These are phyloP conservation scores for Entelurus aequoreus DNA, from an alignment of 2,113 vertebrate genomes.

Conservation along the genomic window DNA sequence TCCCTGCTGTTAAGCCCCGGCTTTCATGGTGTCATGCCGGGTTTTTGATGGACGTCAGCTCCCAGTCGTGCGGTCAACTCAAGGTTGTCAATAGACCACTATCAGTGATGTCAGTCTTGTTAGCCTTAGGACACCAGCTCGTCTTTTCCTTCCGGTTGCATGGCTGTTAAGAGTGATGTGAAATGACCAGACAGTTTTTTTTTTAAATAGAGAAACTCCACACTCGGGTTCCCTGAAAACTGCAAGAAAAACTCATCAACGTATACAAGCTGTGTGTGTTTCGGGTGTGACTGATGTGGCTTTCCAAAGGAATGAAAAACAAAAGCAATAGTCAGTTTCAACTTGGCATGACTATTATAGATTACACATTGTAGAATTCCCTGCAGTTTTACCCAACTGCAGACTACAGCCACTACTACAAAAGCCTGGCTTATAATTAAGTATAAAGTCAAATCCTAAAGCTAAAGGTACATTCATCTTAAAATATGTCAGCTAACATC, in stretches of 20 bases:
- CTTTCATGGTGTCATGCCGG: neutral
- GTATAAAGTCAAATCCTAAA: neutral
- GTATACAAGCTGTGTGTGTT: neutral
- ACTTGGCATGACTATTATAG: neutral
- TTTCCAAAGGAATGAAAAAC: neutral
- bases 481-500: too few relatives aligned
- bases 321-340: neutral
- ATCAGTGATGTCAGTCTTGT: slow-evolving; percentile 3
- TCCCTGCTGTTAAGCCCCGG: slow-evolving; percentile 12
- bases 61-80: slow-evolving; percentile 12
- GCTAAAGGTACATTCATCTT: neutral
- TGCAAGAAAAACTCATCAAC: too few relatives aligned
- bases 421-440: neutral
- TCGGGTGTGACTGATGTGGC: neutral
- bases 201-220: neutral
- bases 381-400: neutral
- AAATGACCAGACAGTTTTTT: neutral
- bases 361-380: too few relatives aligned
- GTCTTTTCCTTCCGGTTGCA: slow-evolving; percentile 1
- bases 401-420: neutral
- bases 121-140: neutral
- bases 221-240: neutral
- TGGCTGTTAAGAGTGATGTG: slow-evolving; percentile 5
- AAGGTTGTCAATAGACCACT: slow-evolving; percentile 7
- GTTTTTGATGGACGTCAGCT: slow-evolving; percentile 6